Conservation (phyloP, 2,113 vertebrate species). For the Hydropotes inermis region DNA sequence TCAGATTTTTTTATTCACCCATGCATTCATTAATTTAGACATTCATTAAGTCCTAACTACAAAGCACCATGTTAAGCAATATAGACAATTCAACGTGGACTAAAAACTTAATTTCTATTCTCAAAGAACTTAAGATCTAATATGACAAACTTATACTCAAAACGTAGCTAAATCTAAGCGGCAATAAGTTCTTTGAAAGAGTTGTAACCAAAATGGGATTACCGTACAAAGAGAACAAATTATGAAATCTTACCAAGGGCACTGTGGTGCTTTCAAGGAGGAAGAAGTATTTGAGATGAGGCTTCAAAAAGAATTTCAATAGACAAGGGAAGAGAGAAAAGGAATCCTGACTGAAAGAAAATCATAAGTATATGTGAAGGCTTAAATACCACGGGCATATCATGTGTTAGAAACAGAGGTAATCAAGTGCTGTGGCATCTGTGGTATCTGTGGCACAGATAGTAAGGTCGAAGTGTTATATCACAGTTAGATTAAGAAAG, state of each 20-base stretch:
- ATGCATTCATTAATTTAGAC: background rate
- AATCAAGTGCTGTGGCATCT: background rate
- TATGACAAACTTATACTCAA: background rate
- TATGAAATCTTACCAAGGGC: background rate
- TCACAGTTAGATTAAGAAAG: background rate
- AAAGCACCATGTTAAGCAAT: background rate
- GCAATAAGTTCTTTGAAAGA: background rate
- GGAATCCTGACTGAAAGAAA: background rate
- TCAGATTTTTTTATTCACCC: background rate
- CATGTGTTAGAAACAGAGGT: background rate
- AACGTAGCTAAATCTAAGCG: background rate
- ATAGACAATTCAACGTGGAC: background rate
- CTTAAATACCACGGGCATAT: background rate
- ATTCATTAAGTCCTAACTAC: background rate
- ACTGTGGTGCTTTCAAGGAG: background rate
- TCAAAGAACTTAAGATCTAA: constrained; percentile 18
- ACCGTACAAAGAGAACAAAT: background rate
- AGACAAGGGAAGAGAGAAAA: background rate
- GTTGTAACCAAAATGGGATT: background rate
- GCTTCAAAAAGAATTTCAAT: background rate
- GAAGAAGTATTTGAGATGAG: background rate
- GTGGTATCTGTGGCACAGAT: background rate
- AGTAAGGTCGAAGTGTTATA: background rate
- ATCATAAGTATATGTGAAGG: background rate
- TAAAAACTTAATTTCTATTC: background rate